Percentiles rank a stretch among this genome's conserved stretches.
phyloP scores from a whole-genome alignment of 2,888 invertebrate genomes.

The Lypha dubia region DNA sequence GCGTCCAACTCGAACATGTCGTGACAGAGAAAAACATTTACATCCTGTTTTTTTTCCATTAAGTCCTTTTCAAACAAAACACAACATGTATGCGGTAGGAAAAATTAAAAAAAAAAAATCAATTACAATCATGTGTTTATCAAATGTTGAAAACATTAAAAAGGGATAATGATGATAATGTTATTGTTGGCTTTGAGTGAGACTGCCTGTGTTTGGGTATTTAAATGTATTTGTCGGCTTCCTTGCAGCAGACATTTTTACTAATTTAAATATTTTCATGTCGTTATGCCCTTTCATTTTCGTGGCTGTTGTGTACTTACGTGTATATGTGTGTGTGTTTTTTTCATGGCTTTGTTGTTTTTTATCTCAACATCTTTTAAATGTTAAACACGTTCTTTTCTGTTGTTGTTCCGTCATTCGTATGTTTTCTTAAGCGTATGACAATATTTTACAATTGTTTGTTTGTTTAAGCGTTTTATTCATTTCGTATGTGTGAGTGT shows the following conservation, averaged over 20 bases:
- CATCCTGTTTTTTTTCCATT: conserved; percentile 5
- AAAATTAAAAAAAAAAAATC: not conserved
- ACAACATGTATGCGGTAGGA: conserved; percentile 51
- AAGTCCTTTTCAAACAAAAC: conserved; percentile 60
- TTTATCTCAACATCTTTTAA: conserved; percentile 28
- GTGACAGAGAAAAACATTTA: not conserved
- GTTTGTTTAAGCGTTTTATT: not conserved
- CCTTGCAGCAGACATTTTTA: conserved; percentile 19
- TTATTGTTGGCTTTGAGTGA: not conserved
- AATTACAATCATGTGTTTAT: conserved; percentile 38
- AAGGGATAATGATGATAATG: conserved; percentile 30
- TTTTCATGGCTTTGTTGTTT: conserved; percentile 15
- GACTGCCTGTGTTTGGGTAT: not conserved
- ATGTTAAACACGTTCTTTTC: conserved; percentile 58
- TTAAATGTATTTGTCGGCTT: conserved; percentile 12
- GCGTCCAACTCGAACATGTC: conserved; percentile 36
- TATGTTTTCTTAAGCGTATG: conserved; percentile 35
- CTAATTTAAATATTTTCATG: conserved; percentile 59
- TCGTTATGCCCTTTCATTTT: not conserved
- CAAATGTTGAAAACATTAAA: conserved; percentile 47
- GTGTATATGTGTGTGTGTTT: not conserved
- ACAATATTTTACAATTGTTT: conserved; percentile 1
- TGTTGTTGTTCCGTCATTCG: conserved; percentile 29
- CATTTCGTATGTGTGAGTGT: not conserved
- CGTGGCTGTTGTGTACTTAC: not conserved